Evolutionary conservation across 2,888 invertebrate genomes (phyloP).

Genomic region (Calameuta pallipes): DNA sequence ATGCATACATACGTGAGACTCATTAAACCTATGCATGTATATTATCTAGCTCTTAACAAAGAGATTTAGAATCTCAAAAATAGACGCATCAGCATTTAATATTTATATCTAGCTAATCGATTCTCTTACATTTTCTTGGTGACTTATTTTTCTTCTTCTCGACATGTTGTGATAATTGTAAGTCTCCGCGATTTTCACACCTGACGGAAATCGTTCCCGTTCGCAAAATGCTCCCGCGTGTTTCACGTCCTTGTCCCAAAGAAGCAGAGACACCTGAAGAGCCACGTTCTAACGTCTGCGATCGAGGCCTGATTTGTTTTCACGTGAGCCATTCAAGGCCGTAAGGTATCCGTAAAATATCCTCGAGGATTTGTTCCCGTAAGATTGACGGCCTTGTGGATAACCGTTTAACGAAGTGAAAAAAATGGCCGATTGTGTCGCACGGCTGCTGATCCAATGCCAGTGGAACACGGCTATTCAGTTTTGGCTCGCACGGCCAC

Average conservation of each 20-base stretch:
- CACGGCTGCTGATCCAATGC: conserved; percentile 26
- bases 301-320: not conserved
- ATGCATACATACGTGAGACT: too few species aligned
- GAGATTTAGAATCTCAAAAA: too few species aligned
- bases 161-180: too few species aligned
- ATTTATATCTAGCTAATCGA: too few species aligned
- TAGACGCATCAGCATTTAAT: not conserved
- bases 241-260: not conserved
- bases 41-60: too few species aligned
- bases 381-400: not conserved
- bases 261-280: not conserved
- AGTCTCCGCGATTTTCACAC: not conserved
- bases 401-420: not conserved
- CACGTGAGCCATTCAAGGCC: not conserved
- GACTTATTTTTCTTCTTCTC: too few species aligned
- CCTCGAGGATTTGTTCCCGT: not conserved
- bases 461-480: conserved; percentile 24
- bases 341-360: not conserved
- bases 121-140: not conserved
- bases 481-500: conserved; percentile 20
- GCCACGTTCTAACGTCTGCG: not conserved
- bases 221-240: not conserved
- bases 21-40: too few species aligned
- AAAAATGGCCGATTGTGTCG: conserved; percentile 26
- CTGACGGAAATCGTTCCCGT: not conserved